Conservation (phyloP, 2,113 vertebrate genomes). For the Podilymbus podiceps region DNA sequence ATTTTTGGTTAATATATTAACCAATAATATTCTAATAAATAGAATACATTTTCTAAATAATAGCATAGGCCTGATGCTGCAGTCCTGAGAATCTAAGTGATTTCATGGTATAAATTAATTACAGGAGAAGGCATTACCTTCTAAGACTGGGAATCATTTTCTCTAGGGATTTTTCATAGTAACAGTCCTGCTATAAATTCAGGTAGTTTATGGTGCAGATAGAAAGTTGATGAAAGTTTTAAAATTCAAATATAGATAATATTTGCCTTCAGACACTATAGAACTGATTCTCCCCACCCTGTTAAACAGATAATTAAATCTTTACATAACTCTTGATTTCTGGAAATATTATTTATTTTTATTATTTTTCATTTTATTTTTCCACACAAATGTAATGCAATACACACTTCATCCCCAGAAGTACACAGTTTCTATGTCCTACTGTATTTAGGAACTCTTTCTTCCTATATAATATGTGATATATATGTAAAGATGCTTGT, state of each 20-base stretch:
- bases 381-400: background rate
- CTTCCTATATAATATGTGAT: background rate
- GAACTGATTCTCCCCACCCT: accelerated
- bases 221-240: background rate
- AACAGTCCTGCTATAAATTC: background rate
- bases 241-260: background rate
- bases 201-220: background rate
- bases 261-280: background rate
- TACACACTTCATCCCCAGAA: background rate
- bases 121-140: background rate
- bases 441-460: background rate
- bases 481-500: background rate
- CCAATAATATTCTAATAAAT: background rate
- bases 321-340: background rate
- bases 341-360: background rate
- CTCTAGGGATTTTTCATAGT: background rate
- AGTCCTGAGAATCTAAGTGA: background rate
- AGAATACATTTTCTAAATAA: background rate
- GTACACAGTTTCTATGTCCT: background rate
- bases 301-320: background rate
- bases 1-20: background rate
- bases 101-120: background rate
- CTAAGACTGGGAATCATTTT: background rate
- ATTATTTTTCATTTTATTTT: background rate
- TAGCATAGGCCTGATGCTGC: accelerated